A percentile compares a stretch with the other conserved stretches of the same genome.
Conservation (phyloP, 37 sponge, comb jelly and placozoan genomes). For the Halisarca cf. caerulea region DNA sequence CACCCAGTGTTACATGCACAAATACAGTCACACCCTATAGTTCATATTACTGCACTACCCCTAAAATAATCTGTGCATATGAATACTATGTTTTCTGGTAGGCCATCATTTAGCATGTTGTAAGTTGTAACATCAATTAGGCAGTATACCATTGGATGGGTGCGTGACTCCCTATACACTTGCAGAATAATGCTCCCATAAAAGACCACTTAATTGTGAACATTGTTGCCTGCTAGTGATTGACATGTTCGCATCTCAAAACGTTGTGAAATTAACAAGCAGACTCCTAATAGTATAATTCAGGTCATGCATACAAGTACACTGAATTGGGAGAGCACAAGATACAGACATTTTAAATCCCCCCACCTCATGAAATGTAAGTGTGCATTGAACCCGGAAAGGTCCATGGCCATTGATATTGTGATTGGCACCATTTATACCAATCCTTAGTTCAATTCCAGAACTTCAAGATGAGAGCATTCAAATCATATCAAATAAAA, state of each 20-base stretch:
- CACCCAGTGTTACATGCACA: no score
- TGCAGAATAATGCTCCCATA: background rate
- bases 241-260: slow-evolving; percentile 1
- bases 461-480: background rate
- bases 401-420: slow-evolving; percentile 16
- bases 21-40: no score
- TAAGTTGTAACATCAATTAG: background rate
- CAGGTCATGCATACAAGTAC: slow-evolving; percentile 45
- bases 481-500: slow-evolving; percentile 39
- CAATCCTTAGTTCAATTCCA: slow-evolving; percentile 7
- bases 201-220: background rate
- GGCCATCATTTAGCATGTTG: background rate
- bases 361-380: slow-evolving; percentile 28
- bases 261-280: background rate
- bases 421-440: background rate
- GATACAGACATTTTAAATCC: slow-evolving; percentile 48
- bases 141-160: background rate
- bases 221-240: background rate
- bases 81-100: slow-evolving; percentile 48
- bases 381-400: slow-evolving; percentile 24
- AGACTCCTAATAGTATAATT: background rate
- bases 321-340: slow-evolving; percentile 30
- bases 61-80: slow-evolving; percentile 55
- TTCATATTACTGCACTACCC: slow-evolving; percentile 29
- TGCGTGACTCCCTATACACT: slow-evolving; percentile 30